phyloP scores from a whole-genome alignment of 2,113 vertebrate genomes.

The Thoracochromis brauschi region DNA sequence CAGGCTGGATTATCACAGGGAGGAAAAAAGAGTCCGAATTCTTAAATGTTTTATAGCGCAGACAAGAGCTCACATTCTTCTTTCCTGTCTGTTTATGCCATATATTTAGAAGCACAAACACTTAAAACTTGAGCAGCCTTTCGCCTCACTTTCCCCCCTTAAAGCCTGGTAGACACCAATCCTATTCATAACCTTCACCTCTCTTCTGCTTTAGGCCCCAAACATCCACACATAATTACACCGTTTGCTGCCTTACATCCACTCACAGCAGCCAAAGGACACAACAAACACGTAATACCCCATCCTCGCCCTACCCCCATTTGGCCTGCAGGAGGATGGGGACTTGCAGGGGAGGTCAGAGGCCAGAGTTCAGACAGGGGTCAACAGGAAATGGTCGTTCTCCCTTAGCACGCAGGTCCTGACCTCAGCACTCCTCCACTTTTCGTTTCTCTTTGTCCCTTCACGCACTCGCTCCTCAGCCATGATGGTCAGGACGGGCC shows the following conservation, averaged over 20 bases:
- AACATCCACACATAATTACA: not conserved
- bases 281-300: constrained; percentile 15
- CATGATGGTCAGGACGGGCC: not conserved
- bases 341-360: constrained; percentile 57
- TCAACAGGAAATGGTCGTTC: constrained; percentile 74
- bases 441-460: constrained; percentile 58
- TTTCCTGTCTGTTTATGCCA: not conserved
- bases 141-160: not conserved
- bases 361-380: constrained; percentile 69
- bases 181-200: not conserved
- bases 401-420: constrained; percentile 48
- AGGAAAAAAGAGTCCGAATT: not conserved
- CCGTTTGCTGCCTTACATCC: not conserved
- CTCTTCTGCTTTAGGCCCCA: not conserved
- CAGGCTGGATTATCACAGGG: constrained; percentile 8
- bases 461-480: not conserved
- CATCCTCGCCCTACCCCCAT: constrained; percentile 24
- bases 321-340: constrained; percentile 45
- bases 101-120: not conserved
- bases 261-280: not conserved
- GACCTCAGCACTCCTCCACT: constrained; percentile 50
- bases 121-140: not conserved
- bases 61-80: not conserved
- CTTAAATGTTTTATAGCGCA: not conserved
- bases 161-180: not conserved